Conservation (phyloP, 2,888 invertebrate genomes). For the Hirtodrosophila alboralis region DNA sequence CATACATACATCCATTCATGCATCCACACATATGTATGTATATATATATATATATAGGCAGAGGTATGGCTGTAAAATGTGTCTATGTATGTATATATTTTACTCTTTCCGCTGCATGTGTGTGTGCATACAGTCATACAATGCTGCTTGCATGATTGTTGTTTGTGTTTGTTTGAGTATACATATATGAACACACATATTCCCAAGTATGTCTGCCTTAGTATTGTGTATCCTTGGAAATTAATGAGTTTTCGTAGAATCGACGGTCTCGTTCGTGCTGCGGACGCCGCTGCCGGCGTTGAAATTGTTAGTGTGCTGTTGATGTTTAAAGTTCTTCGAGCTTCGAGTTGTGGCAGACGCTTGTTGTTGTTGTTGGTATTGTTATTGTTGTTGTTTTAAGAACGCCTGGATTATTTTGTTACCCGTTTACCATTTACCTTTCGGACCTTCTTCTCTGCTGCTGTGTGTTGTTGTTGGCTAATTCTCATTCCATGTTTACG, state of each 20-base stretch:
- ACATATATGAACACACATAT: slow-evolving; percentile 5
- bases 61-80: neutral
- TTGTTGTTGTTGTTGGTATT: slow-evolving; percentile 27
- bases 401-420: slow-evolving; percentile 51
- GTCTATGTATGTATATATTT: slow-evolving; percentile 12
- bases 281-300: slow-evolving; percentile 16
- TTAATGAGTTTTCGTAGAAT: slow-evolving; percentile 77
- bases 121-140: slow-evolving; percentile 1
- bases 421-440: slow-evolving; percentile 53
- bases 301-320: slow-evolving; percentile 28
- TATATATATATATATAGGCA: slow-evolving; percentile 2
- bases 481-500: slow-evolving; percentile 27
- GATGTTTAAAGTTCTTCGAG: slow-evolving; percentile 18
- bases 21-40: slow-evolving; percentile 3
- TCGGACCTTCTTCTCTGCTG: slow-evolving; percentile 19
- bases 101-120: slow-evolving; percentile 2
- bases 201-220: slow-evolving; percentile 28
- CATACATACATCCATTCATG: slow-evolving; percentile 5
- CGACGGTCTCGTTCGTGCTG: slow-evolving; percentile 38
- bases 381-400: slow-evolving; percentile 29
- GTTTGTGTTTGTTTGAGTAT: slow-evolving; percentile 4
- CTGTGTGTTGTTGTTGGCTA: slow-evolving; percentile 17
- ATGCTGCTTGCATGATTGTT: slow-evolving; percentile 11
- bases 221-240: slow-evolving; percentile 67
- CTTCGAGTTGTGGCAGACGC: slow-evolving; percentile 12